These are phyloP conservation scores for Poeciliopsis gracilis DNA, from an alignment of 2,797 vertebrate species.

Conservation along the genomic window DNA sequence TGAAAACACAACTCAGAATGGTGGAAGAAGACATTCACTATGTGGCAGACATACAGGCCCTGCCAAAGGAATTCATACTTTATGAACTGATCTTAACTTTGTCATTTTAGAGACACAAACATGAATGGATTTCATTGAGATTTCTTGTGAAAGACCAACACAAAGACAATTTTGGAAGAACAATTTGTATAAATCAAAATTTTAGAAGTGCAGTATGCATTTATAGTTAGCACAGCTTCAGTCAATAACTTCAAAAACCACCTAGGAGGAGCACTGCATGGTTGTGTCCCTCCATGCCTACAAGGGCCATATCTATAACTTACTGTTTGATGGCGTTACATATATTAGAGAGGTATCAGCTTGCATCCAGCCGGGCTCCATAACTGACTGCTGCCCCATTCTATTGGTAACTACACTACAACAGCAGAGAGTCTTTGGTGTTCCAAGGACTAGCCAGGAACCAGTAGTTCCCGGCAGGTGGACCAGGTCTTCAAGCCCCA, in stretches of 20 bases:
- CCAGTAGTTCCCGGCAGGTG: background rate
- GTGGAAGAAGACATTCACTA: conserved; percentile 35
- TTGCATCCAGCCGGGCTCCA: background rate
- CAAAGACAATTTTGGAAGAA: background rate
- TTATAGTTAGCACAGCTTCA: background rate
- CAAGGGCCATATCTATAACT: background rate
- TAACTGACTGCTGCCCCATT: background rate
- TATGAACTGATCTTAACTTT: background rate
- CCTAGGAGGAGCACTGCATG: background rate
- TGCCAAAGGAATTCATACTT: background rate
- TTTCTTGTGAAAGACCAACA: background rate
- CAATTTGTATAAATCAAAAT: background rate
- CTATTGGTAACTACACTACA: background rate
- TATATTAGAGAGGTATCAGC: background rate
- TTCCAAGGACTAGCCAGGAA: background rate
- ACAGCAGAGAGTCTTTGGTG: background rate
- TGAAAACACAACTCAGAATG: conserved; percentile 43
- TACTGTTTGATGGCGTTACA: background rate
- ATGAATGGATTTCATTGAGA: background rate
- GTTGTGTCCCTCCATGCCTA: background rate
- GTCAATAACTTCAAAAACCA: background rate
- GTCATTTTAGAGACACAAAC: background rate
- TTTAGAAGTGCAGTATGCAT: background rate
- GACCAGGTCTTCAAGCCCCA: background rate
- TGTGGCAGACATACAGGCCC: background rate